Conservation (phyloP, 2,888 invertebrate genomes). For the Lordiphosa fenestrarum region DNA sequence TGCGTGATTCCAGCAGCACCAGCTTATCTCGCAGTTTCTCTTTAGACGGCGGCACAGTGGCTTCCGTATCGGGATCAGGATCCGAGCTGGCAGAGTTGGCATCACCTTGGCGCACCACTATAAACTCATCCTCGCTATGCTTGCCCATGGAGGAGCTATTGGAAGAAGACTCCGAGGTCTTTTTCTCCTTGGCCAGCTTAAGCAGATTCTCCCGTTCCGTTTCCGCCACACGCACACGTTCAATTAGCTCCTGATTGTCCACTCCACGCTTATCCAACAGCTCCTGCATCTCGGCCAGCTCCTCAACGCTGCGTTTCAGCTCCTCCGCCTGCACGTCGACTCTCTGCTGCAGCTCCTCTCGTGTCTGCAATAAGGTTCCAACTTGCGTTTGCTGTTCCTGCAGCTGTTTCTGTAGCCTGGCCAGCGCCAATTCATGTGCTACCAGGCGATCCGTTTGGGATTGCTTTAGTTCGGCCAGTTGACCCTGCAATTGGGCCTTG, state of each 20-base stretch:
- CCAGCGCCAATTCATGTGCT: constrained; percentile 63
- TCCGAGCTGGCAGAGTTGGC: constrained; percentile 47
- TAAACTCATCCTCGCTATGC: constrained; percentile 77
- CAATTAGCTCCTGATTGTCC: constrained; percentile 71
- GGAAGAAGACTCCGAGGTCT: constrained; percentile 72
- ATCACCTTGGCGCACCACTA: constrained; percentile 76
- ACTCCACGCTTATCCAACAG: constrained; percentile 70
- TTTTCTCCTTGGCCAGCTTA: constrained; percentile 64
- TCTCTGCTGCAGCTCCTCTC: constrained; percentile 51
- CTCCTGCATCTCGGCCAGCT: constrained; percentile 67
- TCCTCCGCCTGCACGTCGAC: constrained; percentile 69
- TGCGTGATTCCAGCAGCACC: constrained; percentile 67
- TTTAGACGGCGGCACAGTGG: constrained; percentile 62
- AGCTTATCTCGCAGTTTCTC: constrained; percentile 78
- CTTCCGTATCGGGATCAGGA: constrained; percentile 45
- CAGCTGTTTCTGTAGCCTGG: constrained; percentile 55
- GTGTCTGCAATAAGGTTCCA: constrained; percentile 32
- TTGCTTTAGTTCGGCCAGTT: constrained; percentile 81
- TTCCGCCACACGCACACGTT: constrained; percentile 65
- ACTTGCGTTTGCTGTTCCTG: constrained; percentile 41
- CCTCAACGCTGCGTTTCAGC: constrained; percentile 58
- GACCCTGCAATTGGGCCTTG: constrained; percentile 82
- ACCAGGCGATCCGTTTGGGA: constrained; percentile 63
- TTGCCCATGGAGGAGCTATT: constrained; percentile 69
- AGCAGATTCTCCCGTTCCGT: constrained; percentile 72